Base-by-base conservation (phyloP, 2,888 invertebrate genomes). In the Xanthia togata region DNA sequence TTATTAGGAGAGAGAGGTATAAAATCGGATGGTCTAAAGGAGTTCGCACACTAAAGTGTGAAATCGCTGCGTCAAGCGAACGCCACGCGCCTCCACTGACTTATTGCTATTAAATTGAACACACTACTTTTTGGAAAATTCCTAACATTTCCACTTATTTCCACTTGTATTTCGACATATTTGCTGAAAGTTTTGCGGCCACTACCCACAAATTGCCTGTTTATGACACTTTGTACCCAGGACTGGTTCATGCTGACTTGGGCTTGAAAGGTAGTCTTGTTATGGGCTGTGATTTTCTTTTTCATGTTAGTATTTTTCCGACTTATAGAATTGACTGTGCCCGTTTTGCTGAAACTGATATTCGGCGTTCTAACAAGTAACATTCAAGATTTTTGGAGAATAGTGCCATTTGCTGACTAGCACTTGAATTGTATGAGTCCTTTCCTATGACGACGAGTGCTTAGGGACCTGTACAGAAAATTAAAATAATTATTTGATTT, bases 31-130 rank as follows among this genome's bases (percentile, higher is more conserved):
- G 17, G 0, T 89, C 35, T 91, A 92, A 92, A 90, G 59, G 78
- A 47, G 71, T 35, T 41, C 81, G 70, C 81, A 84, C 83, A 82
- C 87, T 78, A 78, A 88, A 84, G 89, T 88, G 91, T 88, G 88
- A 91, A 93, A 93, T 88, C 88, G 93, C 93, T 90, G 89, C 91
- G 93, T 93, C 93, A 92, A 89, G 80, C 71, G 77, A 85, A 86
- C 84, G 79, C 85, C 83, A 84, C 78, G 84, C 83, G 84, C 86
- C 79, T 86, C 87, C 82, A 83, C 89, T 89, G 91, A 92, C 93
- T 93, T 93, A 93, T 93, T 93, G 93, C 92, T 91, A 92, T 93
- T 92, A 93, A 93, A 93, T 93, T 93, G 93, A 92, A 91, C 90
- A 88, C 79, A 87, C 84, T 85, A 90, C 84, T 88, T 92, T 92